Percentiles rank a stretch among this genome's conserved stretches.
Conservation (phyloP, 2,888 invertebrate genomes). For the Heteropelma amictum region DNA sequence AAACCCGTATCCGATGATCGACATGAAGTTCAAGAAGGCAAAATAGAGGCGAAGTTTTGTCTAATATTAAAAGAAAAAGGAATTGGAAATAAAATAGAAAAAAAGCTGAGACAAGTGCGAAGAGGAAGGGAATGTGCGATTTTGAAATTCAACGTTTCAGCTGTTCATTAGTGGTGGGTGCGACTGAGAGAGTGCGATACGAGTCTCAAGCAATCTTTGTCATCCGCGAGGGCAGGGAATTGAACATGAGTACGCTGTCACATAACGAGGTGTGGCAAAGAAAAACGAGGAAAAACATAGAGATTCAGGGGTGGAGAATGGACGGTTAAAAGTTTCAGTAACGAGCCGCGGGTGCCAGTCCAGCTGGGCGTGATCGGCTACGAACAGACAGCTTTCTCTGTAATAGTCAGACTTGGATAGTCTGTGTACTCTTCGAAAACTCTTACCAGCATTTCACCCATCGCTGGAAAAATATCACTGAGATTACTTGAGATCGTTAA, state of each 20-base stretch:
- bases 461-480: too few relatives aligned
- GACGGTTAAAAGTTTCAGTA: conserved; percentile 20
- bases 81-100: conserved; percentile 17
- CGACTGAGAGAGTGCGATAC: neutral
- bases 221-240: neutral
- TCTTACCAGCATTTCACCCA: too few relatives aligned
- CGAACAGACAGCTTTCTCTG: conserved; percentile 33
- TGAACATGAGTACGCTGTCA: conserved; percentile 4
- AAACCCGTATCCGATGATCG: conserved; percentile 42
- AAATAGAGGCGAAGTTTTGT: neutral
- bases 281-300: neutral
- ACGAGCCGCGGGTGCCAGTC: neutral
- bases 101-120: neutral
- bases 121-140: neutral
- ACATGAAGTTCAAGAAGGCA: neutral
- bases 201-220: neutral
- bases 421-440: neutral
- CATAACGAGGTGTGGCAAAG: neutral
- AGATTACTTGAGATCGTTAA: too few relatives aligned
- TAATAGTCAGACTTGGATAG: neutral
- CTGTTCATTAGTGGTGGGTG: neutral
- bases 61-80: neutral
- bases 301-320: neutral
- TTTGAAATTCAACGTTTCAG: conserved; percentile 34
- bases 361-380: conserved; percentile 51